Percentiles rank a stretch among this genome's conserved stretches.
These are phyloP conservation scores for Leptestheria dahalacensis DNA, from an alignment of 1,140 invertebrate genomes.

Conservation along the genomic window DNA sequence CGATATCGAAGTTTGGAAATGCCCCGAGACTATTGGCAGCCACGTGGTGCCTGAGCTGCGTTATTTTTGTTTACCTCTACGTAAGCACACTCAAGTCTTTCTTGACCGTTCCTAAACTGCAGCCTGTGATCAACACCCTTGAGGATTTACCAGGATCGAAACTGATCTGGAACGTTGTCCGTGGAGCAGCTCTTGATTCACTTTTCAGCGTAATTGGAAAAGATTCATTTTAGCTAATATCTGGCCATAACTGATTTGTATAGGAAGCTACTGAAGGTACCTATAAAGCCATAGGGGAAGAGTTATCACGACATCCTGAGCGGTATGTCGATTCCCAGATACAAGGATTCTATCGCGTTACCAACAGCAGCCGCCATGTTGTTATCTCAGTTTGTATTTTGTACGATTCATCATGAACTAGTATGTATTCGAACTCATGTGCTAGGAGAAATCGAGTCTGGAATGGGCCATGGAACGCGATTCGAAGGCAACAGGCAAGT, in stretches of 20 bases:
- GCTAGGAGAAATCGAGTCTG: conserved; percentile 25
- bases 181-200: conserved; percentile 19
- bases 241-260: not conserved
- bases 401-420: not conserved
- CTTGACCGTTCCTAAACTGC: conserved; percentile 21
- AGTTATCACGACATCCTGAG: not conserved
- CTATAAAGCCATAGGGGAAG: conserved; percentile 18
- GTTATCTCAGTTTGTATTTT: not conserved
- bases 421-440: not conserved
- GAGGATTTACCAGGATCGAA: conserved; percentile 20
- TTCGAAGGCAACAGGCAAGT: conserved; percentile 19
- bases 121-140: conserved; percentile 18
- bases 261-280: conserved; percentile 15
- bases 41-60: conserved; percentile 23
- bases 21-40: conserved; percentile 21
- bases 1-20: conserved; percentile 16
- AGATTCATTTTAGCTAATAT: not conserved
- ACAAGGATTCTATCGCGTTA: conserved; percentile 20
- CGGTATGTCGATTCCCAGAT: conserved; percentile 19
- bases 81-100: conserved; percentile 22
- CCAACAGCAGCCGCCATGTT: conserved; percentile 15
- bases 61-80: conserved; percentile 24
- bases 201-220: conserved; percentile 21
- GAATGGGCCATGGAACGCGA: conserved; percentile 24
- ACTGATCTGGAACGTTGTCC: conserved; percentile 21